Evolutionary conservation across 2,888 invertebrate species (phyloP).

Genomic region (Acrobasis consociella): DNA sequence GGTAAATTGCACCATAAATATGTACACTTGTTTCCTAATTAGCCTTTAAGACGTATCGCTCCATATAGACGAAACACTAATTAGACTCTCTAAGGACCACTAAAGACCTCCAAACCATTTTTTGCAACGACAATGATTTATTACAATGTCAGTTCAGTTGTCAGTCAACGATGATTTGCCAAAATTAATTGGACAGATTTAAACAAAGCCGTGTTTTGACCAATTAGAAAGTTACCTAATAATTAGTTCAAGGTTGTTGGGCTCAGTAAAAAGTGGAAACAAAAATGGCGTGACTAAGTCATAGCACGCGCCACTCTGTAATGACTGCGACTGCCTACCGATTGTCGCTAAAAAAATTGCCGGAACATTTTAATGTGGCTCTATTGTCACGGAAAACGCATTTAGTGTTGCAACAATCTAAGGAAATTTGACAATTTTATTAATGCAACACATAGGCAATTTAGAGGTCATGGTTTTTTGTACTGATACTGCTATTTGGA

Average conservation of each 20-base stretch:
- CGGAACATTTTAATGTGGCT: slow-evolving; percentile 45
- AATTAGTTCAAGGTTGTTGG: slow-evolving; percentile 70
- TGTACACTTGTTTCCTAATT: no score
- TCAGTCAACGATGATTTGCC: background rate
- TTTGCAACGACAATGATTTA: slow-evolving; percentile 6
- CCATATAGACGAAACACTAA: no score
- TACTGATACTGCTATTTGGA: background rate
- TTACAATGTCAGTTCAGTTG: background rate
- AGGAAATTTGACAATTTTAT: background rate
- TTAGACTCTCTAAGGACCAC: no score
- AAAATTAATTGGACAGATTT: background rate
- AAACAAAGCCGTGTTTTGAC: slow-evolving; percentile 4
- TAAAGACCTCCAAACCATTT: slow-evolving; percentile 8
- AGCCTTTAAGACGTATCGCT: no score
- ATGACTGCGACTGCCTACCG: slow-evolving; percentile 29
- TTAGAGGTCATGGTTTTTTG: background rate
- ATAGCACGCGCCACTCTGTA: slow-evolving; percentile 58
- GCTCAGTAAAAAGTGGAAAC: slow-evolving; percentile 53
- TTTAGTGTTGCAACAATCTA: slow-evolving; percentile 25
- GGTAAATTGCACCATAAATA: no score
- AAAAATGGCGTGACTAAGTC: slow-evolving; percentile 60
- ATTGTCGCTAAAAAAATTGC: slow-evolving; percentile 43
- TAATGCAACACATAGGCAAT: slow-evolving; percentile 2
- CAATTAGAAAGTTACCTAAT: slow-evolving; percentile 54
- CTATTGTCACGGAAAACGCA: slow-evolving; percentile 38